Percentiles rank a stretch among this genome's conserved stretches.
phyloP scores from a whole-genome alignment of 2,113 vertebrate species.

The Toxotes jaculatrix region DNA sequence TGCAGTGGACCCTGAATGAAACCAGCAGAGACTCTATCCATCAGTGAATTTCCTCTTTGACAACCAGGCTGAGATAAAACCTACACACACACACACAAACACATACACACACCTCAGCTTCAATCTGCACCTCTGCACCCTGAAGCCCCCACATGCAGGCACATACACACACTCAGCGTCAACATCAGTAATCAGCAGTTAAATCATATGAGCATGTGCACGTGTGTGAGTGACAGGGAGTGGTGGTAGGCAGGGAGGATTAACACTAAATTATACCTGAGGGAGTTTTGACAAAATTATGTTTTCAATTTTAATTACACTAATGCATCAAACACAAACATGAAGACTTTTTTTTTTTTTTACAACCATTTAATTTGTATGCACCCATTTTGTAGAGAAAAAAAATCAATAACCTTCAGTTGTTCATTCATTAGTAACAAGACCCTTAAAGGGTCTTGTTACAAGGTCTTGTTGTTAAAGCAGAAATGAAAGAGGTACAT shows the following conservation, averaged over 20 bases:
- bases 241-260: constrained; percentile 54
- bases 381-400: constrained; percentile 64
- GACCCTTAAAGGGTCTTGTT: too few relatives aligned
- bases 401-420: constrained; percentile 49
- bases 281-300: constrained; percentile 77
- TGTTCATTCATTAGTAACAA: constrained; percentile 43
- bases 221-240: constrained; percentile 55
- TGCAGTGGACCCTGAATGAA: constrained; percentile 58
- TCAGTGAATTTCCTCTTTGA: constrained; percentile 56
- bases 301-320: constrained; percentile 81
- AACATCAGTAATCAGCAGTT: constrained; percentile 55
- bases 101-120: constrained; percentile 1
- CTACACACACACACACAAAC: constrained; percentile 19
- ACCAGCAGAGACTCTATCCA: constrained; percentile 53
- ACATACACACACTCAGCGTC: constrained; percentile 20
- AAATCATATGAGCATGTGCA: constrained; percentile 57
- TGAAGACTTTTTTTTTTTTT: constrained; percentile 47
- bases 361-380: constrained; percentile 77
- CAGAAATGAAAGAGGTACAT: constrained; percentile 35
- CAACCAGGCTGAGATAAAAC: constrained; percentile 39
- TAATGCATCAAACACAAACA: constrained; percentile 78
- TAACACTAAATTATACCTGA: constrained; percentile 78
- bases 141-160: constrained; percentile 8
- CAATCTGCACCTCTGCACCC: constrained; percentile 13
- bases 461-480: too few relatives aligned